Percentiles rank a stretch among this genome's conserved stretches.
Conservation (phyloP, 2,113 vertebrate species). For the Phalacrocorax pelagicus region DNA sequence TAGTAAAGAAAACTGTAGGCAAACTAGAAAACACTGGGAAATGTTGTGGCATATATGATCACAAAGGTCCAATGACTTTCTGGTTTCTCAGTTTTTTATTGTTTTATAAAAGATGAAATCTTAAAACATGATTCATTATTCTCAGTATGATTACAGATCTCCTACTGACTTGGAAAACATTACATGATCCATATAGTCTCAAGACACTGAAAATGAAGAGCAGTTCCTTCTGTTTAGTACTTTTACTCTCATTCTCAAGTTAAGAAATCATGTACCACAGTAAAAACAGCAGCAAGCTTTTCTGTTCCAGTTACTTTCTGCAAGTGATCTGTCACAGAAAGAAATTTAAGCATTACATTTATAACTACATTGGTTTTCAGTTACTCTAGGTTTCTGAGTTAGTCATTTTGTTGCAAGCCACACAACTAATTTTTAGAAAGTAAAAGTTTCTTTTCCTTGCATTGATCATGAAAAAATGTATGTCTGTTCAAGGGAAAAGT, state of each 20-base stretch:
- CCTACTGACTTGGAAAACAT: neutral
- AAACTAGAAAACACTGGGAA: neutral
- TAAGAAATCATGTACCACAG: neutral
- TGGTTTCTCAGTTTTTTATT: neutral
- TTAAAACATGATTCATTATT: neutral
- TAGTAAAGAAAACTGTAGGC: neutral
- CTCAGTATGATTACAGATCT: neutral
- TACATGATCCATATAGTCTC: neutral
- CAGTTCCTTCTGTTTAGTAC: neutral
- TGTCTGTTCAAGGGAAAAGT: neutral
- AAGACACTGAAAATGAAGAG: neutral
- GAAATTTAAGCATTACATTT: neutral
- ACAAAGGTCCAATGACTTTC: neutral
- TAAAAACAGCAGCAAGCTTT: neutral
- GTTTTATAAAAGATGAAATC: neutral
- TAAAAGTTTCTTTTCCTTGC: neutral
- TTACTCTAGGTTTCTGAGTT: neutral
- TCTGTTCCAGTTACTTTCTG: neutral
- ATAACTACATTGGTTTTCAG: neutral
- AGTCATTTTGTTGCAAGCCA: neutral
- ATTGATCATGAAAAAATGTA: neutral
- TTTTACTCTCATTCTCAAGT: neutral
- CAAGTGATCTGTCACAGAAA: neutral
- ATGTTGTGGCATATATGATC: fast-evolving
- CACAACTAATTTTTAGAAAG: neutral